Evolutionary conservation across 1,140 invertebrate genomes (phyloP).

Genomic region (Diabrotica undecimpunctata): DNA sequence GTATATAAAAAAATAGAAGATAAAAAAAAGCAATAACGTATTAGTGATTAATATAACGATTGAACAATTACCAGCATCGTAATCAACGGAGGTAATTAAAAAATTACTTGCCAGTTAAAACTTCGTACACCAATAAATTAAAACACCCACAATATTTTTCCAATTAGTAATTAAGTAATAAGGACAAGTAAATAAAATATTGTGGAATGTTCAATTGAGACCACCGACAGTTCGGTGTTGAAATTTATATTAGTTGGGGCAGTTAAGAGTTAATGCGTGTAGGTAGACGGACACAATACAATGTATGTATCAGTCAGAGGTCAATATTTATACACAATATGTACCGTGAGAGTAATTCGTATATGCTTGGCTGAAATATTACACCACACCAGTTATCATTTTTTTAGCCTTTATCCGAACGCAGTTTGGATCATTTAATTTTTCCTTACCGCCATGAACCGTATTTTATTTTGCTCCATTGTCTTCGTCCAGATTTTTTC

Average conservation of each 20-base stretch:
- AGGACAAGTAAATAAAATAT: constrained; percentile 8
- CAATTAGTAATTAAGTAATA: constrained; percentile 11
- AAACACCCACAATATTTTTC: constrained; percentile 2
- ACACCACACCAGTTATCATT: background rate
- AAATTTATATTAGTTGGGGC: constrained; percentile 22
- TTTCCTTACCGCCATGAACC: too few relatives aligned
- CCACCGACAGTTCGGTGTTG: background rate
- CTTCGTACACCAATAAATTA: background rate
- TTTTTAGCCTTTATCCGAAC: too few relatives aligned
- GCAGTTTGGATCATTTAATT: too few relatives aligned
- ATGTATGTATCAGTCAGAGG: constrained; percentile 19
- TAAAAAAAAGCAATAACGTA: too few relatives aligned
- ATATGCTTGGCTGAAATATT: background rate
- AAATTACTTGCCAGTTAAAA: background rate
- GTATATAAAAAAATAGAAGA: too few relatives aligned
- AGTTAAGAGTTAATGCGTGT: constrained; percentile 21
- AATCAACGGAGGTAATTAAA: background rate
- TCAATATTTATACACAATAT: constrained; percentile 20
- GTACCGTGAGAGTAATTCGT: constrained; percentile 11
- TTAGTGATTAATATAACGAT: background rate
- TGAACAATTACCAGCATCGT: background rate
- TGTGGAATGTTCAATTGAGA: constrained; percentile 19
- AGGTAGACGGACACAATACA: constrained; percentile 16
- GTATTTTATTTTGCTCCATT: too few relatives aligned
- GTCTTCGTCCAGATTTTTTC: too few relatives aligned